phyloP scores from a whole-genome alignment of 2,113 vertebrate genomes.

The Mungos mungo region DNA sequence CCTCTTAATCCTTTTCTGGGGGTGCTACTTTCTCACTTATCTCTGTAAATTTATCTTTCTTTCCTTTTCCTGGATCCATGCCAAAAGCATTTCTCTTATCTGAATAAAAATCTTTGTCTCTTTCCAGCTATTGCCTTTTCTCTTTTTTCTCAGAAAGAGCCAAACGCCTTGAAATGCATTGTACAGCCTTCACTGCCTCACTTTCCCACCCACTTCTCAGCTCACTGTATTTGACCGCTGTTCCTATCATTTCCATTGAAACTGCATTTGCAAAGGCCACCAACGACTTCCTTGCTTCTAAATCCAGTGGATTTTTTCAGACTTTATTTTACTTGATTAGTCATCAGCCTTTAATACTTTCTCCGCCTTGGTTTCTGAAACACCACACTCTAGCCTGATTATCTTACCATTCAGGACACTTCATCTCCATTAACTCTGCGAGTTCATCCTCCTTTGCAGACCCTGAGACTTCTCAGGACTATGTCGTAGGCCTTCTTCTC shows the following conservation, averaged over 20 bases:
- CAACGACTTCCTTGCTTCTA: slow-evolving; percentile 52
- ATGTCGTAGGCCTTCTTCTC: not conserved
- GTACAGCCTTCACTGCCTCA: not conserved
- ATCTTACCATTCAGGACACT: not conserved
- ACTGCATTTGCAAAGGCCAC: slow-evolving; percentile 14
- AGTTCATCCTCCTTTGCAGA: not conserved
- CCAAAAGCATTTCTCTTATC: not conserved
- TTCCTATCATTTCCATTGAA: not conserved
- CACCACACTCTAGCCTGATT: not conserved
- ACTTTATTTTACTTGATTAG: slow-evolving; percentile 46
- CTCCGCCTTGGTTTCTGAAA: not conserved
- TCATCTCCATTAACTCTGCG: not conserved
- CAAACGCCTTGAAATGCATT: not conserved
- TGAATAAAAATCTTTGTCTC: slow-evolving; percentile 10
- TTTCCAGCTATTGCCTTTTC: not conserved
- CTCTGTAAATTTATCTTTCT: not conserved
- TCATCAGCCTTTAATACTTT: not conserved
- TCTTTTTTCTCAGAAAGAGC: not conserved
- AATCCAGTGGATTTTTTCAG: slow-evolving; percentile 33
- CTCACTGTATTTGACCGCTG: slow-evolving; percentile 24
- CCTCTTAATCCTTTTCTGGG: not conserved
- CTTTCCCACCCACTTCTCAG: not conserved
- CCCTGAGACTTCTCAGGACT: not conserved
- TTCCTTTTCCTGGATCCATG: not conserved
- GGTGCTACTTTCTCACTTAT: not conserved